phyloP scores from a whole-genome alignment of 2,113 vertebrate genomes.

The Sialia sialis region DNA sequence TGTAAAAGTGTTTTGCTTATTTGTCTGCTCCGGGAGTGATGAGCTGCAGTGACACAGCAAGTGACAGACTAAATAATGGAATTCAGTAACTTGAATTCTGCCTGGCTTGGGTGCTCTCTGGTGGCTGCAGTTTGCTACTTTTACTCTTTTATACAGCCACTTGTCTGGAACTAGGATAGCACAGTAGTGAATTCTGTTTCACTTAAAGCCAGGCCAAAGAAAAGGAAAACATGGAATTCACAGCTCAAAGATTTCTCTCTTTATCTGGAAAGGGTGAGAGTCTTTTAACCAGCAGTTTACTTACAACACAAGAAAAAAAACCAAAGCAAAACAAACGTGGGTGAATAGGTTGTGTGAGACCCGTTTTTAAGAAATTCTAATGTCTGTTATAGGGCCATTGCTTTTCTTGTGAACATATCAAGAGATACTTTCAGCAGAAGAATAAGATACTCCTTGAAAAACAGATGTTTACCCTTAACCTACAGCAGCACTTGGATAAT shows the following conservation, averaged over 20 bases:
- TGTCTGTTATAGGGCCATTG: neutral
- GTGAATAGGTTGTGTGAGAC: neutral
- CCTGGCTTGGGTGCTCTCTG: conserved; percentile 49
- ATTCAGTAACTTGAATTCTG: conserved; percentile 27
- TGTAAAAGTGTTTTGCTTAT: neutral
- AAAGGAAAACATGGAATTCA: neutral
- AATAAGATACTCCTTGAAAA: neutral
- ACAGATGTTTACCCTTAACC: neutral
- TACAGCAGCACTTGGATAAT: neutral
- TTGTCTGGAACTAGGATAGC: neutral
- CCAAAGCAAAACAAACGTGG: neutral
- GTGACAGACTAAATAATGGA: neutral
- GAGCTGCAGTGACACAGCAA: neutral
- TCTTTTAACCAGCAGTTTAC: neutral
- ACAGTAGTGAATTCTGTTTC: neutral
- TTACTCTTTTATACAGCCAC: neutral
- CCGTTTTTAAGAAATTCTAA: neutral
- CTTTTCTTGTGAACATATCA: neutral
- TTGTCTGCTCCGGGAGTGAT: neutral
- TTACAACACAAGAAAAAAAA: neutral
- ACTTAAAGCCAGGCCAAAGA: neutral
- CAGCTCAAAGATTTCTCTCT: neutral
- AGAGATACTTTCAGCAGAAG: neutral
- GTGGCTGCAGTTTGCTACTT: conserved; percentile 42
- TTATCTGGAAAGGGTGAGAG: neutral